These are phyloP conservation scores for Onychomys torridus DNA, from an alignment of 2,797 vertebrate species.

Conservation along the genomic window DNA sequence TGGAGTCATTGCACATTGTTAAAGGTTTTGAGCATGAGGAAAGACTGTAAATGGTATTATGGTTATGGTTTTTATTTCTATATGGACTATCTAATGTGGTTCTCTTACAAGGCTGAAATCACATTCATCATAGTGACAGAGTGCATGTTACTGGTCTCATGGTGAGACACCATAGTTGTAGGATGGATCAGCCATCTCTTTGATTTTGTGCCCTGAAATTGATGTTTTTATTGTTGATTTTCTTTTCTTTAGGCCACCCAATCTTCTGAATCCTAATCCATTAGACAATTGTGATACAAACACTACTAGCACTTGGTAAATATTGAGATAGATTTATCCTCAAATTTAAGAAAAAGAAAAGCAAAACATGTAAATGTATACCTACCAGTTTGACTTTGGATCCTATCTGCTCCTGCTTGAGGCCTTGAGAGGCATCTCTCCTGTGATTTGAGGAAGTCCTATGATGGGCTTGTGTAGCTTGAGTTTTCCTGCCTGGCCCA, in stretches of 20 bases:
- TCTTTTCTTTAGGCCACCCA: background rate
- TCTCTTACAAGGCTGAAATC: constrained; percentile 33
- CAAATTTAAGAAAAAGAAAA: background rate
- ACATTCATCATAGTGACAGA: background rate
- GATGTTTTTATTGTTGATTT: background rate
- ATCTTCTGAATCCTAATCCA: constrained; percentile 2
- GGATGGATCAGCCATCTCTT: background rate
- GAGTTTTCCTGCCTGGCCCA: no score
- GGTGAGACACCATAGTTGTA: background rate
- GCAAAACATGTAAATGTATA: background rate
- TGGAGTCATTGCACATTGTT: background rate
- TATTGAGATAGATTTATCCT: background rate
- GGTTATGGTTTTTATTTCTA: constrained; percentile 3
- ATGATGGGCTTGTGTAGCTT: no score
- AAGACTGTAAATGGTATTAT: background rate
- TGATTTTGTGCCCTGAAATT: background rate
- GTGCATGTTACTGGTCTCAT: background rate
- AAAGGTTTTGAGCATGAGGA: background rate
- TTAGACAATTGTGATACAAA: background rate
- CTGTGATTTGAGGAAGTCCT: no score
- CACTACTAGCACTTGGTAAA: background rate
- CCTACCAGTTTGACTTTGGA: background rate
- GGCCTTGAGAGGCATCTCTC: no score
- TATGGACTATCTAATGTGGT: background rate
- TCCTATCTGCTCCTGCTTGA: no score